Evolutionary conservation across 53 echinoderm and acorn worm species (phyloP).

Genomic region (Henricia sp.): DNA sequence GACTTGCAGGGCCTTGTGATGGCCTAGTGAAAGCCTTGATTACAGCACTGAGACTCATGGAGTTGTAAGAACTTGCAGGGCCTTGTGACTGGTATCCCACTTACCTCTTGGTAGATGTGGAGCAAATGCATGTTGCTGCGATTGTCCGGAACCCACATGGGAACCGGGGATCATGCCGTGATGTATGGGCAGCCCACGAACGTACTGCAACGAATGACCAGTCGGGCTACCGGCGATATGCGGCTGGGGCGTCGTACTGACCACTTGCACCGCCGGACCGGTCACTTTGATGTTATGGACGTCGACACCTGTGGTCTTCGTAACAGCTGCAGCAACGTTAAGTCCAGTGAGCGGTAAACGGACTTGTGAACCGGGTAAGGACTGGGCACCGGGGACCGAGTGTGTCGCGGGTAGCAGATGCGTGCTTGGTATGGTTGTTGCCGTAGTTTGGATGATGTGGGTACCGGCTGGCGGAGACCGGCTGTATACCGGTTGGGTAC

Average conservation of each 20-base stretch:
- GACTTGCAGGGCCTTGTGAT: no score
- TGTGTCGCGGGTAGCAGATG: constrained; percentile 25
- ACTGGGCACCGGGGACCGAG: constrained; percentile 36
- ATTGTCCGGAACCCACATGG: constrained; percentile 41
- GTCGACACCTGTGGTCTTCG: not conserved
- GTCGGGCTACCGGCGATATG: constrained; percentile 7
- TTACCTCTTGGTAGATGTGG: constrained; percentile 70
- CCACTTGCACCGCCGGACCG: not conserved
- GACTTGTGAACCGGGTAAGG: constrained; percentile 14
- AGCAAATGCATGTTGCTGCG: constrained; percentile 44
- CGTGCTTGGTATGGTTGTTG: constrained; percentile 24
- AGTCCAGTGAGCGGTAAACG: constrained; percentile 1
- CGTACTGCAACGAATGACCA: constrained; percentile 25
- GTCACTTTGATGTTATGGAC: constrained; percentile 21
- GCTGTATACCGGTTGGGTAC: constrained; percentile 20
- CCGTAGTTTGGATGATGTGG: constrained; percentile 28
- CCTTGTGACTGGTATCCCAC: no score
- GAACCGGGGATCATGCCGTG: constrained; percentile 28
- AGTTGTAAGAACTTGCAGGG: no score
- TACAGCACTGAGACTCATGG: no score
- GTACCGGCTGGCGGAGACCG: constrained; percentile 1
- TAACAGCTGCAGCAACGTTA: not conserved
- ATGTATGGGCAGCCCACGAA: constrained; percentile 16
- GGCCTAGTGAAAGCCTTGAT: no score
- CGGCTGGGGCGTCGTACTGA: constrained; percentile 31